These are phyloP conservation scores for Fragum whitleyi DNA, from an alignment of 2,888 invertebrate genomes.

Conservation along the genomic window DNA sequence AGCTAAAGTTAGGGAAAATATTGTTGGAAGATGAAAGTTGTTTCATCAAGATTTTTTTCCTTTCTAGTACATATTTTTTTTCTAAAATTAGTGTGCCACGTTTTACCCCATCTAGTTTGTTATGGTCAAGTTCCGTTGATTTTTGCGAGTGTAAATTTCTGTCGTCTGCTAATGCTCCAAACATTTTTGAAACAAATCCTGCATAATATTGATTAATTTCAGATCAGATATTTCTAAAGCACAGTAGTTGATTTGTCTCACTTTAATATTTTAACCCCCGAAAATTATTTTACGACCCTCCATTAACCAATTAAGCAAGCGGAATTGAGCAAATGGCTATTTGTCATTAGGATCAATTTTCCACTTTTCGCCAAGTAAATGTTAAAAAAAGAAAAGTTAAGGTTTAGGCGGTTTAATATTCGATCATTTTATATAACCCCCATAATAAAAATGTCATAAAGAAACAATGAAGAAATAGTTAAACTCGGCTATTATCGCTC, in stretches of 20 bases:
- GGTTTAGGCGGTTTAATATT: constrained; percentile 30
- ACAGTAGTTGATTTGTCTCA: constrained; percentile 50
- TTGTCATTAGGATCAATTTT: constrained; percentile 63
- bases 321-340: constrained; percentile 46
- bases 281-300: constrained; percentile 57
- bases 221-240: background rate
- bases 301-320: constrained; percentile 40
- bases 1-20: no score
- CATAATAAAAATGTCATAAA: constrained; percentile 62
- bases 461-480: constrained; percentile 45
- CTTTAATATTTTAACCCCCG: constrained; percentile 25
- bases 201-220: background rate
- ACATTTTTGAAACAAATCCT: no score
- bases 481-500: constrained; percentile 38
- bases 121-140: no score
- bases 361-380: constrained; percentile 43
- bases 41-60: no score
- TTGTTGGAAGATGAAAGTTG: no score
- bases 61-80: no score
- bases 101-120: no score
- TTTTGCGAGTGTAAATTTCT: no score
- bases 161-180: no score
- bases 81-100: no score
- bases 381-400: constrained; percentile 46
- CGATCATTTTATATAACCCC: constrained; percentile 62